phyloP scores from a whole-genome alignment of 2,113 vertebrate genomes.

The Muntiacus muntjak region DNA sequence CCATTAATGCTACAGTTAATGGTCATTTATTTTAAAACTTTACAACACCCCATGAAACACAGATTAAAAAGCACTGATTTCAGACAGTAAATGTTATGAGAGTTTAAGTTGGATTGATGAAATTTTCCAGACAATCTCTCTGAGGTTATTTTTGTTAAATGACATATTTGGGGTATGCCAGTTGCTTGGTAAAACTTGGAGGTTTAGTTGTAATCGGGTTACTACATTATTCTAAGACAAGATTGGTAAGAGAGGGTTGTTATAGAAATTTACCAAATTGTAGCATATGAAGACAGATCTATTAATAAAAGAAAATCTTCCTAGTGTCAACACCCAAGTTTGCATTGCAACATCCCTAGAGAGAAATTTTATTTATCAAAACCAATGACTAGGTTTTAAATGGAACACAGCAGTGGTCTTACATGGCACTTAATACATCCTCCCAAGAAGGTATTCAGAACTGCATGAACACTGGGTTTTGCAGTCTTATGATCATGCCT shows the following conservation, averaged over 20 bases:
- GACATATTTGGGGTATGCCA: background rate
- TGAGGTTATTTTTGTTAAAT: conserved; percentile 49
- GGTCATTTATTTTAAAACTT: background rate
- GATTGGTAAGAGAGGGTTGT: background rate
- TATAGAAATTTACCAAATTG: conserved; percentile 41
- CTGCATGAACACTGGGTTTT: conserved; percentile 27
- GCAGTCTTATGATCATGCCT: background rate
- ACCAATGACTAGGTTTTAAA: background rate
- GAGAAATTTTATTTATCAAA: conserved; percentile 10
- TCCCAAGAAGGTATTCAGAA: conserved; percentile 43
- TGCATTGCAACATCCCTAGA: conserved; percentile 27
- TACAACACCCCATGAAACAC: background rate
- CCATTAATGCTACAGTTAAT: background rate
- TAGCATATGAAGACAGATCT: conserved; percentile 11
- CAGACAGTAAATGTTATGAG: background rate
- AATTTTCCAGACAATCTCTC: background rate
- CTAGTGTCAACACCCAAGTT: conserved; percentile 31
- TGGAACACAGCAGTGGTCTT: conserved; percentile 18
- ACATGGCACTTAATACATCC: conserved; percentile 53
- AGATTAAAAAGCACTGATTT: background rate
- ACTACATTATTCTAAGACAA: background rate
- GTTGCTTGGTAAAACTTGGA: background rate
- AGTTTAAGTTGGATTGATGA: background rate
- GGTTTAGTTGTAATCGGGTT: conserved; percentile 32
- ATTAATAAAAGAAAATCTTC: conserved; percentile 2